phyloP scores from a whole-genome alignment of 2,888 invertebrate genomes.

The Ichneumoninae sp. region DNA sequence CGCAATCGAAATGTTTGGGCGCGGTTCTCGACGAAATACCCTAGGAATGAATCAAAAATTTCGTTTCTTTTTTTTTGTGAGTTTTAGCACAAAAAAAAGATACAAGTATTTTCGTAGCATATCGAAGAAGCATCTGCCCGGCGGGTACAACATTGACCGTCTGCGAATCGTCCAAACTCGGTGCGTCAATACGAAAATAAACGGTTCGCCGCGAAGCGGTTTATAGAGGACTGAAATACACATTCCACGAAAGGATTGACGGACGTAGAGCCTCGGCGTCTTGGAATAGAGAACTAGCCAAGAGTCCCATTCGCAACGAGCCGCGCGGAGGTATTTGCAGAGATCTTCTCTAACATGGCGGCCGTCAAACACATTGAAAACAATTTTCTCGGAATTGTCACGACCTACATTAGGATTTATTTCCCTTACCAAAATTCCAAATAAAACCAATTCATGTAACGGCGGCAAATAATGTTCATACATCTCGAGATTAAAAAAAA shows the following conservation, averaged over 20 bases:
- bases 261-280: constrained; percentile 14
- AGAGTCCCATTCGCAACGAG: constrained; percentile 30
- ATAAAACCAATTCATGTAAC: neutral
- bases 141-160: constrained; percentile 29
- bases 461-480: neutral
- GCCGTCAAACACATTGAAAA: neutral
- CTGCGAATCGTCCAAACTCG: constrained; percentile 37
- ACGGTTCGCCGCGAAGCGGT: constrained; percentile 15
- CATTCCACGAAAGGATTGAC: constrained; percentile 40
- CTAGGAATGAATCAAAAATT: constrained; percentile 10
- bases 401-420: neutral
- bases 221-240: constrained; percentile 16
- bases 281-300: constrained; percentile 27
- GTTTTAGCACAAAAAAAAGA: neutral
- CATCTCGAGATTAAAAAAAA: neutral
- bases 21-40: neutral
- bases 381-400: neutral
- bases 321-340: neutral
- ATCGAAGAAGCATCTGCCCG: neutral
- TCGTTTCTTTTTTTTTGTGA: neutral
- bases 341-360: neutral
- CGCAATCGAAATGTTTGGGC: constrained; percentile 17
- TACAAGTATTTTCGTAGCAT: constrained; percentile 24
- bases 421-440: neutral
- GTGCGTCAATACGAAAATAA: constrained; percentile 36